A percentile compares a stretch with the other conserved stretches of the same genome.
These are phyloP conservation scores for Oreotrochilus melanogaster DNA, from an alignment of 2,113 vertebrate genomes.

Conservation along the genomic window DNA sequence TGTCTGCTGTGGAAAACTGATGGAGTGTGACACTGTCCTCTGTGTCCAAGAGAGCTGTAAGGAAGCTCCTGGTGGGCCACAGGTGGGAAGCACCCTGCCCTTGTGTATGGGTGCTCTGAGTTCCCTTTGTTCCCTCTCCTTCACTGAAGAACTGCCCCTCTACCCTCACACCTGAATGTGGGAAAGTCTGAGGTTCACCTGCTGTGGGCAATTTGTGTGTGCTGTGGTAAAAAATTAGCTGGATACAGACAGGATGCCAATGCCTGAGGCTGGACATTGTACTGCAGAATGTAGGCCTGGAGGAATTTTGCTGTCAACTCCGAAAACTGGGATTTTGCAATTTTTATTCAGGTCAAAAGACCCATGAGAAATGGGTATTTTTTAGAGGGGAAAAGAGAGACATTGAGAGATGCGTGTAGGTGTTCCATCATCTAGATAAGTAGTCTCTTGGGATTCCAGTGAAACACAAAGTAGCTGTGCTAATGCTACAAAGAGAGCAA, in stretches of 20 bases:
- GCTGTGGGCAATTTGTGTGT: neutral
- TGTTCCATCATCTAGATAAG: neutral
- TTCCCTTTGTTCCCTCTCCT: neutral
- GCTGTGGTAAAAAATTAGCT: neutral
- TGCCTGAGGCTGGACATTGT: neutral
- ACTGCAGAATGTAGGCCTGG: neutral
- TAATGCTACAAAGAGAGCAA: neutral
- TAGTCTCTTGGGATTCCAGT: neutral
- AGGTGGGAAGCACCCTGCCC: neutral
- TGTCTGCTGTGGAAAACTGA: neutral
- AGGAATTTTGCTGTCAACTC: neutral
- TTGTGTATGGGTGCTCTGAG: neutral
- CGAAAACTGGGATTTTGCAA: neutral
- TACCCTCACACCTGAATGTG: fast-evolving
- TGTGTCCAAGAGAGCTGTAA: fast-evolving
- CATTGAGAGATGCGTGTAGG: neutral
- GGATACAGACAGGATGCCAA: neutral
- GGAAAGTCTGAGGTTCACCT: neutral
- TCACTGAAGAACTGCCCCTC: neutral
- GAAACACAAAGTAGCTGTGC: neutral
- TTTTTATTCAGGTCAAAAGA: neutral
- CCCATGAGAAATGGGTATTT: neutral
- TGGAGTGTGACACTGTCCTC: neutral
- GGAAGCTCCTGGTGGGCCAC: neutral
- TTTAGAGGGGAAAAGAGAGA: neutral